Base-by-base conservation (phyloP, 2,888 invertebrate genomes). In the Aproaerema taeniolella region DNA sequence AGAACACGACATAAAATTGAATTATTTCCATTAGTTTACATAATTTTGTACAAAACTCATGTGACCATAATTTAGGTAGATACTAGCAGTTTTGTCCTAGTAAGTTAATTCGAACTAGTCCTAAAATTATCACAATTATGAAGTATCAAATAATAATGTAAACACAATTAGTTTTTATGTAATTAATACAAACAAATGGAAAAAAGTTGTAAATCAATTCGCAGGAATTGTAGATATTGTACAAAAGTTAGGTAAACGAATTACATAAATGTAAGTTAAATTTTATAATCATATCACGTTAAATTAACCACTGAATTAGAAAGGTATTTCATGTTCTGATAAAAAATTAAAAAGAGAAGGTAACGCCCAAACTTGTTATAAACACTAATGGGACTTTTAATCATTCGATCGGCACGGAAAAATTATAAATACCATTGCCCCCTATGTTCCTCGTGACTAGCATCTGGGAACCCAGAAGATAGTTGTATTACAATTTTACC, bases 241-340 rank as follows among this genome's bases (percentile, higher is more conserved):
- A 74, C 57, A 86, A 73, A 79, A 70, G 37, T 55, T 77, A 80
- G 74, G 56, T 73, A 77, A 77, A 73, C 47, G 36, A 73, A 69
- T 6, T 65, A 73, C 75, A 64, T 62, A 71, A 75, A 69, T 77
- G 67, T 73, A 73, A 77, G 73, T 78, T 78, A 75, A 75, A 78
- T 81, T 86, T 85, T 83, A 70, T 82, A 81, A 85, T 80, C 85
- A 86, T 86, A 86, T 86, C 85, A 86, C 69, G 60, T 56, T 59
- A 59, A 67, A 54, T 56, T 65, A 65, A 65, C 59, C 59, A 52
- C 63, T 61, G 66, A n/a, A n/a, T n/a, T n/a, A n/a, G n/a, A n/a
- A n/a, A n/a, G n/a, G n/a, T n/a, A n/a, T n/a, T n/a, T n/a, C n/a
- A n/a, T n/a, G n/a, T n/a, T n/a, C n/a, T n/a, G n/a, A n/a, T n/a